These are phyloP conservation scores for Siniperca knerii DNA, from an alignment of 2,113 vertebrate species.

Conservation along the genomic window DNA sequence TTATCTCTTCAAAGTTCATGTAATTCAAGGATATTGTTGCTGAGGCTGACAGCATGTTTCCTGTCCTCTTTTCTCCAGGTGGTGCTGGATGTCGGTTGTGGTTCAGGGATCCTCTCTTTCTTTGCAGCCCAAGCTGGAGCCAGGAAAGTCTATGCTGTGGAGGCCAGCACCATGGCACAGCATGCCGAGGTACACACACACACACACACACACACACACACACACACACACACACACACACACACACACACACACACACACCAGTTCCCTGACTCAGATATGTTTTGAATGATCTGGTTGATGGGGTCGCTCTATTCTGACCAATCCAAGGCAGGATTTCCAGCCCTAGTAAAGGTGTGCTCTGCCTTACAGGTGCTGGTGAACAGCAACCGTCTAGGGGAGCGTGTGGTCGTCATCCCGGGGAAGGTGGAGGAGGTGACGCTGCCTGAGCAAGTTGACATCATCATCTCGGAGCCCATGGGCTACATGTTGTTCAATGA, in stretches of 20 bases:
- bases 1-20: neutral
- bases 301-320: neutral
- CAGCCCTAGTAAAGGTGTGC: neutral
- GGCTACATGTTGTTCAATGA: slow-evolving; percentile 99
- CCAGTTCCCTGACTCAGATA: neutral
- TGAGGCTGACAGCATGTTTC: neutral
- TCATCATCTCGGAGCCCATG: slow-evolving; percentile 98
- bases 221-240: neutral
- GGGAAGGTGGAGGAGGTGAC: slow-evolving; percentile 97
- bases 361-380: slow-evolving; percentile 88
- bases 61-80: slow-evolving; percentile 81
- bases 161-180: slow-evolving; percentile 98
- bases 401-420: slow-evolving; percentile 93
- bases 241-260: neutral
- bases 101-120: slow-evolving; percentile 96
- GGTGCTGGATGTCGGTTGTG: slow-evolving; percentile 95
- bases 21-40: neutral
- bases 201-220: neutral
- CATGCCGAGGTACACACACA: slow-evolving; percentile 90
- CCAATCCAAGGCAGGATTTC: neutral
- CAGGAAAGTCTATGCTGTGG: slow-evolving; percentile 95
- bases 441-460: slow-evolving; percentile 94
- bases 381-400: slow-evolving; percentile 93
- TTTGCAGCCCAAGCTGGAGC: slow-evolving; percentile 96
- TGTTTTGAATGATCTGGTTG: neutral